These are phyloP conservation scores for Daktulosphaira vitifoliae DNA, from an alignment of 1,140 invertebrate species.

Conservation along the genomic window DNA sequence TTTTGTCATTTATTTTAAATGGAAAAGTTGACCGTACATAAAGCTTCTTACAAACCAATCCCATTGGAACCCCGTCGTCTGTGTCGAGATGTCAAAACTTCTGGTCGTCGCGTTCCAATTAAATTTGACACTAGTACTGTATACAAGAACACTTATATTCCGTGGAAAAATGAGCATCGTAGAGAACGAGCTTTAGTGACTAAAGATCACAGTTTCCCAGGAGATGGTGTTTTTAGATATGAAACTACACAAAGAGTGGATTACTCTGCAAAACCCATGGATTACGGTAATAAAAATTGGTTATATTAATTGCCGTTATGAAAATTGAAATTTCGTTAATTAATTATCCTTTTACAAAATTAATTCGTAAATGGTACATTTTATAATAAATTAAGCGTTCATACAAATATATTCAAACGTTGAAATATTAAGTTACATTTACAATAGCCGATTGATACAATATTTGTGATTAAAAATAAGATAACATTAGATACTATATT, in stretches of 20 bases:
- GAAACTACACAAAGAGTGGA: neutral
- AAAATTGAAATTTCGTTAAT: too few relatives aligned
- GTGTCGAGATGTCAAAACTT: neutral
- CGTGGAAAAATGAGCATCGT: neutral
- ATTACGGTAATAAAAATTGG: neutral
- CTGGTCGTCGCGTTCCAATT: neutral
- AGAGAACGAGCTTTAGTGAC: neutral
- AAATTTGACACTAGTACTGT: neutral
- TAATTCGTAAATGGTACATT: too few relatives aligned
- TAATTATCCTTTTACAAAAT: too few relatives aligned
- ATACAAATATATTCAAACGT: too few relatives aligned
- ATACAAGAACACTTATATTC: neutral
- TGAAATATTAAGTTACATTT: too few relatives aligned
- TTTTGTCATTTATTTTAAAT: too few relatives aligned
- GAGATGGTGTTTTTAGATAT: neutral
- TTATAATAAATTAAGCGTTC: too few relatives aligned
- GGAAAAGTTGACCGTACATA: slow-evolving; percentile 3
- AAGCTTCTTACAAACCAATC: neutral
- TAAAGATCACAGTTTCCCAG: neutral
- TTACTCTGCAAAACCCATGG: neutral
- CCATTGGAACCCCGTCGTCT: neutral
- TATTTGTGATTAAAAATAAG: too few relatives aligned
- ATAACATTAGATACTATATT: too few relatives aligned
- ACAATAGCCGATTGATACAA: too few relatives aligned
- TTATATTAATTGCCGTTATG: too few relatives aligned